phyloP scores from a whole-genome alignment of 2,797 vertebrate species.

The Syngnathus rostellatus region DNA sequence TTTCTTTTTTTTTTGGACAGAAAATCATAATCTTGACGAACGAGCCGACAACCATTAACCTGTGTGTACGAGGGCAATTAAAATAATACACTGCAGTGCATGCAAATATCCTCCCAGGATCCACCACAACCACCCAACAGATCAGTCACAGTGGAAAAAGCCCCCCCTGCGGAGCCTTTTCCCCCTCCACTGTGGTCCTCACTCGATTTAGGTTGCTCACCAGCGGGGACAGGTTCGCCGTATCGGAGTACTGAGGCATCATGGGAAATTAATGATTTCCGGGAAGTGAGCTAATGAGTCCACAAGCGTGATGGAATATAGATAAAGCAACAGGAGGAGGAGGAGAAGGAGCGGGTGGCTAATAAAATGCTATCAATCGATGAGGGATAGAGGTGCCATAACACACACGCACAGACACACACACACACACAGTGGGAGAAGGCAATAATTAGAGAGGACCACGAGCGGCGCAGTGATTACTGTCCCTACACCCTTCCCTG shows the following conservation, averaged over 20 bases:
- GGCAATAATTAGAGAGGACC: constrained; percentile 62
- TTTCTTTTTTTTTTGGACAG: not conserved
- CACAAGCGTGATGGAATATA: constrained; percentile 15
- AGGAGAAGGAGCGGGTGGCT: constrained; percentile 21
- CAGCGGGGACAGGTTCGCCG: constrained; percentile 64
- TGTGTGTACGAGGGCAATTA: not conserved
- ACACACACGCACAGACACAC: constrained; percentile 13
- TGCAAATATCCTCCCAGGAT: not conserved
- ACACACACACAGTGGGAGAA: constrained; percentile 17
- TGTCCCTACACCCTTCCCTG: constrained; percentile 61
- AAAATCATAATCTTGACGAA: not conserved
- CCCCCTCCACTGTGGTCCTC: constrained; percentile 37
- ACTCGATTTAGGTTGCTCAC: constrained; percentile 42
- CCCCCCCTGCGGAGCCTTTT: constrained; percentile 22
- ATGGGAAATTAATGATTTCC: constrained; percentile 73
- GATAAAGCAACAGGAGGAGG: constrained; percentile 12
- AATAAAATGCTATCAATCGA: constrained; percentile 44
- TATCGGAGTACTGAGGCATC: constrained; percentile 62
- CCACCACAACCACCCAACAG: constrained; percentile 17
- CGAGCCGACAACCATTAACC: not conserved
- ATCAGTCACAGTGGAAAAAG: constrained; percentile 41
- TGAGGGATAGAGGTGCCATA: constrained; percentile 42
- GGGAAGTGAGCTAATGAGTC: constrained; percentile 69
- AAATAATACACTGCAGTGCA: not conserved
- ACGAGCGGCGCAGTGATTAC: constrained; percentile 66